A percentile compares a stretch with the other conserved stretches of the same genome.
Conservation (phyloP, 37 sponge, comb jelly and placozoan species). For the Halisarca cf. caerulea region DNA sequence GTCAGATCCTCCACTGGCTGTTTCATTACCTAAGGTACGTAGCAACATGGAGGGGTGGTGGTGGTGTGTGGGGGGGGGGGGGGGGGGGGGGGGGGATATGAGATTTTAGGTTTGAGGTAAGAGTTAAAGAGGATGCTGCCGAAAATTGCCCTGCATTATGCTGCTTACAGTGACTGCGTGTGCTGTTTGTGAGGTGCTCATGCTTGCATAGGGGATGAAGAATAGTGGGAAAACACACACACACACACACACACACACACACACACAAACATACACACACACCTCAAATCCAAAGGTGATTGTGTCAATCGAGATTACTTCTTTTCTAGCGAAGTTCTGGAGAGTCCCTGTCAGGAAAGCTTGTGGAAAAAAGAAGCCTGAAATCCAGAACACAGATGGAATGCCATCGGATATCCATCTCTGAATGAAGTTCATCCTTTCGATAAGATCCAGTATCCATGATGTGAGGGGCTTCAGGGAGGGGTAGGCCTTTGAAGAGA, state of each 20-base stretch:
- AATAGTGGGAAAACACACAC: too few relatives aligned
- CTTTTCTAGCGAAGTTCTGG: constrained; percentile 94
- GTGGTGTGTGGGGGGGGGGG: too few relatives aligned
- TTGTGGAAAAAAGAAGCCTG: constrained; percentile 99
- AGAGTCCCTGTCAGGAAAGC: constrained; percentile 98
- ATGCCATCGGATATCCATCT: constrained; percentile 89
- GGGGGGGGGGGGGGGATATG: too few relatives aligned
- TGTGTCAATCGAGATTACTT: constrained; percentile 92
- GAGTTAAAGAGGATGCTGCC: too few relatives aligned
- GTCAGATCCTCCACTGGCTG: constrained; percentile 52
- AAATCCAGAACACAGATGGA: constrained; percentile 92
- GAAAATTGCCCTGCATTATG: too few relatives aligned
- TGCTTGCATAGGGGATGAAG: not conserved
- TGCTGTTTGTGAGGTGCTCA: too few relatives aligned
- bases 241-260: too few relatives aligned
- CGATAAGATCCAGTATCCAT: constrained; percentile 89
- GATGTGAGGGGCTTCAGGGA: constrained; percentile 97
- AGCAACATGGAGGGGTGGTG: too few relatives aligned
- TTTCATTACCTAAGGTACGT: constrained; percentile 46
- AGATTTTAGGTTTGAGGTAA: too few relatives aligned
- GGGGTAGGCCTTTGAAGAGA: constrained; percentile 85
- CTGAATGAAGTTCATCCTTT: constrained; percentile 81
- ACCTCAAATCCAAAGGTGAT: constrained; percentile 92
- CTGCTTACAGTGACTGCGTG: too few relatives aligned
- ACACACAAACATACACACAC: too few relatives aligned